Evolutionary conservation across 2,113 vertebrate genomes (phyloP).

Genomic region (Ornithorhynchus anatinus): DNA sequence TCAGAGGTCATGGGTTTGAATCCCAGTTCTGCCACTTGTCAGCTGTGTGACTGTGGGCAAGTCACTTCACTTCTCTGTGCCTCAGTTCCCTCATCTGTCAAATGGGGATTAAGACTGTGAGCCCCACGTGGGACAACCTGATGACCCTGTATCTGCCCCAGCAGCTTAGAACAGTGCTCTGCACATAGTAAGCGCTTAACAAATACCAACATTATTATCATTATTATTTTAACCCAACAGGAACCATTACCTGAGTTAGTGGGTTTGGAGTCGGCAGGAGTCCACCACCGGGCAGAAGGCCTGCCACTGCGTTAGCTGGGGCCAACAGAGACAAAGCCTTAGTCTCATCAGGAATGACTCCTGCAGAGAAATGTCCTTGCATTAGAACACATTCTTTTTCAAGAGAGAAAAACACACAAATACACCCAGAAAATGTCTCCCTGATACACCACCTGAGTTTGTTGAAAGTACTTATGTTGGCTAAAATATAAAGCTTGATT

Average conservation of each 20-base stretch:
- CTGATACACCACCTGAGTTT: slow-evolving; percentile 85
- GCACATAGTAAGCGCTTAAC: too few species aligned
- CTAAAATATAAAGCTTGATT: slow-evolving; percentile 81
- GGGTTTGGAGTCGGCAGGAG: slow-evolving; percentile 97
- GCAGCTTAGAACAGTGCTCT: too few species aligned
- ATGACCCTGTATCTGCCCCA: too few species aligned
- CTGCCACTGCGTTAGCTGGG: slow-evolving; percentile 98
- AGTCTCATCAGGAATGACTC: slow-evolving; percentile 99
- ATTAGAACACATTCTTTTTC: slow-evolving; percentile 71
- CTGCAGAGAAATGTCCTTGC: slow-evolving; percentile 85
- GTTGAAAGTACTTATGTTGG: slow-evolving; percentile 83
- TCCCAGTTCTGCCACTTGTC: too few species aligned
- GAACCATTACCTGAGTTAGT: slow-evolving; percentile 80
- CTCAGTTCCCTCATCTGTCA: too few species aligned
- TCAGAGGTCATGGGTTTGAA: too few species aligned
- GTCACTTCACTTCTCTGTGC: too few species aligned
- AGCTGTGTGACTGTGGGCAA: too few species aligned
- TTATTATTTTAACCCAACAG: too few species aligned
- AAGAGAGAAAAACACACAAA: slow-evolving; percentile 85
- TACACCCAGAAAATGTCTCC: slow-evolving; percentile 84
- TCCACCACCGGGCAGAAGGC: slow-evolving; percentile 97
- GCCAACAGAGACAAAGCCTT: slow-evolving; percentile 98
- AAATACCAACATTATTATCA: too few species aligned
- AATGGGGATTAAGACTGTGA: too few species aligned
- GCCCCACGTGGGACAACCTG: too few species aligned